Evolutionary conservation across 2,888 invertebrate species (phyloP).

Genomic region (Mylabris sibirica): DNA sequence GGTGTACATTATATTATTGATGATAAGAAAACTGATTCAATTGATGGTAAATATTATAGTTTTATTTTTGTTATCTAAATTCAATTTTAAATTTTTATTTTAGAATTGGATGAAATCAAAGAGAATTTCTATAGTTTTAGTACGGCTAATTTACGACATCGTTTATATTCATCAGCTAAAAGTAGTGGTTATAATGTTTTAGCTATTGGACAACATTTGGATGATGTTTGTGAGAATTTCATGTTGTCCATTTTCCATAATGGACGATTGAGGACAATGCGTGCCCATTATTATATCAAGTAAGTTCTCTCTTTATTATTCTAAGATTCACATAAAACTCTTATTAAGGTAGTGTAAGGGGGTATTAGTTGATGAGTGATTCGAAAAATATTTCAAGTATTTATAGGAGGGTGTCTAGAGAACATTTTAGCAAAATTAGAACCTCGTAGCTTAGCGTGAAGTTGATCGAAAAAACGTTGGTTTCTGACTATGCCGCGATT

Average conservation of each 20-base stretch:
- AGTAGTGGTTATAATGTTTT: constrained; percentile 84
- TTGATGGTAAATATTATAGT: constrained; percentile 46
- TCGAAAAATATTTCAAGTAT: too few species aligned
- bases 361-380: too few species aligned
- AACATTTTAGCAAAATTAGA: too few species aligned
- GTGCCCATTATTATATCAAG: constrained; percentile 81
- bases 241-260: constrained; percentile 82
- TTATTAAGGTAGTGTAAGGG: too few species aligned
- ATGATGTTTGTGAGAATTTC: constrained; percentile 84
- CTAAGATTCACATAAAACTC: too few species aligned
- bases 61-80: neutral
- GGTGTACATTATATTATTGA: constrained; percentile 81
- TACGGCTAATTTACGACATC: constrained; percentile 74
- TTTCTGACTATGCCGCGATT: too few species aligned
- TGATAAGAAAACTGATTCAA: constrained; percentile 56
- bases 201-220: constrained; percentile 87
- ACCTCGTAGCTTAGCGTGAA: too few species aligned
- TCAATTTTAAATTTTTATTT: too few species aligned
- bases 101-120: constrained; percentile 62
- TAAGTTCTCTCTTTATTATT: constrained; percentile 61
- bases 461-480: too few species aligned
- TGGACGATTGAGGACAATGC: constrained; percentile 80
- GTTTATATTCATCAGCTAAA: constrained; percentile 78
- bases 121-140: constrained; percentile 71
- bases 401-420: too few species aligned